These are phyloP conservation scores for Callipepla squamata DNA, from an alignment of 2,113 vertebrate genomes.

Conservation along the genomic window DNA sequence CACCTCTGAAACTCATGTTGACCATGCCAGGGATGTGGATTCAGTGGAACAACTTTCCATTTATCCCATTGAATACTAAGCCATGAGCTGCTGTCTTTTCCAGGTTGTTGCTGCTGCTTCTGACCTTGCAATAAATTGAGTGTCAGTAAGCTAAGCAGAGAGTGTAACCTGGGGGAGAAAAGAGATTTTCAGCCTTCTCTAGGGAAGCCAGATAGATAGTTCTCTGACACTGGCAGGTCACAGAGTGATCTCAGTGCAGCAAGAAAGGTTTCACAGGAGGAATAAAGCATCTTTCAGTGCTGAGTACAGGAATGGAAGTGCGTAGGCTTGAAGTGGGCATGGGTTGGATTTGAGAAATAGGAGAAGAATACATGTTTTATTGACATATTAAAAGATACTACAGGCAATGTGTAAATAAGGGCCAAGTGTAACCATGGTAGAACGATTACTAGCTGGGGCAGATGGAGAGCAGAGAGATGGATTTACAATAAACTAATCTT, in stretches of 20 bases:
- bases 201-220: slow-evolving; percentile 4
- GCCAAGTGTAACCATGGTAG: neutral
- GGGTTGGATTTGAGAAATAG: neutral
- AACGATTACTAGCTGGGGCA: neutral
- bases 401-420: neutral
- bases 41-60: neutral
- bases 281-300: neutral
- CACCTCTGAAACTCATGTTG: neutral
- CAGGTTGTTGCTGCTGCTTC: neutral
- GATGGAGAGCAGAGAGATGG: neutral
- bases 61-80: neutral
- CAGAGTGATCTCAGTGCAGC: neutral
- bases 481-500: neutral
- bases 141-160: neutral
- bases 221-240: slow-evolving; percentile 1
- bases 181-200: slow-evolving; percentile 20
- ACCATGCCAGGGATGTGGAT: neutral
- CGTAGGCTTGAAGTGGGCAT: neutral
- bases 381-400: neutral
- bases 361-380: neutral
- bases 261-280: neutral
- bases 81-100: slow-evolving; percentile 9
- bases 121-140: slow-evolving; percentile 37
- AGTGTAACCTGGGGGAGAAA: neutral
- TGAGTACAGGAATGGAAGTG: neutral